These are phyloP conservation scores for Cheirogaleus medius DNA, from an alignment of 2,113 vertebrate genomes.

Conservation along the genomic window DNA sequence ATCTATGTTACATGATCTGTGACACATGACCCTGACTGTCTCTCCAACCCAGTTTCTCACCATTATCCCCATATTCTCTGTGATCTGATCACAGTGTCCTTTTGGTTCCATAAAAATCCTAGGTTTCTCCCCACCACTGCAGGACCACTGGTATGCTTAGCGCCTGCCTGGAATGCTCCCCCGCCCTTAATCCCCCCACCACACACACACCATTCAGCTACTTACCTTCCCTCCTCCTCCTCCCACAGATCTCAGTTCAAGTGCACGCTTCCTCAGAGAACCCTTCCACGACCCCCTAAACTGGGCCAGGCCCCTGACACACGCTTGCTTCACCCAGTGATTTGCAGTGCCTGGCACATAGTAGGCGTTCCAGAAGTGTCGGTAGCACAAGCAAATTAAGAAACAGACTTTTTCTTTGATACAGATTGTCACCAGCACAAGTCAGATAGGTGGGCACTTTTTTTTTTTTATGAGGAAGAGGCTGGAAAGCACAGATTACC, in stretches of 20 bases:
- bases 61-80: not conserved
- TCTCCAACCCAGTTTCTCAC: not conserved
- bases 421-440: not conserved
- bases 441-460: not conserved
- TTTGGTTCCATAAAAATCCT: not conserved
- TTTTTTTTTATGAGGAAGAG: not conserved
- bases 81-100: not conserved
- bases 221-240: not conserved
- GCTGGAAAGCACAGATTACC: not conserved
- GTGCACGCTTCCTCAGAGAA: not conserved
- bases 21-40: too few relatives aligned
- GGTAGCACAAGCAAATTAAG: not conserved
- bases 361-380: not conserved
- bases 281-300: not conserved
- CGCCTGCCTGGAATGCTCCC: not conserved
- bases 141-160: not conserved
- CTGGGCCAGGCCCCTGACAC: not conserved
- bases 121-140: not conserved
- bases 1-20: not conserved
- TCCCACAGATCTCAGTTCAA: not conserved
- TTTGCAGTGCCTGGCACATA: not conserved
- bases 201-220: not conserved
- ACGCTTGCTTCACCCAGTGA: fast-evolving
- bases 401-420: not conserved
- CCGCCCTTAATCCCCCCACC: not conserved